Conservation (phyloP, 1,140 invertebrate genomes). For the Artemia franciscana region DNA sequence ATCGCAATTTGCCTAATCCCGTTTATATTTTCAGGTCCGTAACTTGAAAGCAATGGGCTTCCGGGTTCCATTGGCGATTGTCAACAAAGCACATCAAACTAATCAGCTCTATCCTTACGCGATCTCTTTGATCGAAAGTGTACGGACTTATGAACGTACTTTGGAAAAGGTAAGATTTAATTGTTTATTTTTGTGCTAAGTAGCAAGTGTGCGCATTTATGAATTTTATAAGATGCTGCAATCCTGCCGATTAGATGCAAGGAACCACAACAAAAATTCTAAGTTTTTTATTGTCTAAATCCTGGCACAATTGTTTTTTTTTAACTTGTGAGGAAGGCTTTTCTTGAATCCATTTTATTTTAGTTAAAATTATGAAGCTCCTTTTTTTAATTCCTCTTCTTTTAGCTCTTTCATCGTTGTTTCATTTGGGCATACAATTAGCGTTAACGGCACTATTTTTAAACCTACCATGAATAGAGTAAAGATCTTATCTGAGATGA, state of each 20-base stretch:
- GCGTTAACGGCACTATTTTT: too few relatives aligned
- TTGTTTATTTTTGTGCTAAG: background rate
- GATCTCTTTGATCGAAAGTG: conserved; percentile 92
- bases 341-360: too few relatives aligned
- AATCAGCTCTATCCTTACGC: conserved; percentile 97
- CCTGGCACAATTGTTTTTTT: too few relatives aligned
- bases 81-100: conserved; percentile 96
- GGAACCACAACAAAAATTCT: too few relatives aligned
- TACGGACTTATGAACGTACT: conserved; percentile 85
- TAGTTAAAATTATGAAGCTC: too few relatives aligned
- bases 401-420: too few relatives aligned
- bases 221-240: conserved; percentile 1
- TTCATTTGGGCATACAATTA: too few relatives aligned
- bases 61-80: conserved; percentile 84
- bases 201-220: conserved; percentile 1
- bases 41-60: conserved; percentile 92
- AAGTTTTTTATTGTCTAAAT: too few relatives aligned
- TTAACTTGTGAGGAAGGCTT: background rate
- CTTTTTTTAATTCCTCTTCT: too few relatives aligned
- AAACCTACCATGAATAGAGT: too few relatives aligned
- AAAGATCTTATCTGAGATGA: too few relatives aligned
- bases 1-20: background rate
- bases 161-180: conserved; percentile 63
- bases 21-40: conserved; percentile 36
- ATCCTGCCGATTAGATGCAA: too few relatives aligned